Evolutionary conservation across 2,888 invertebrate genomes (phyloP), one percentile per base, ranked within the genome.

Genomic region (Dromius quadrimaculatus): DNA sequence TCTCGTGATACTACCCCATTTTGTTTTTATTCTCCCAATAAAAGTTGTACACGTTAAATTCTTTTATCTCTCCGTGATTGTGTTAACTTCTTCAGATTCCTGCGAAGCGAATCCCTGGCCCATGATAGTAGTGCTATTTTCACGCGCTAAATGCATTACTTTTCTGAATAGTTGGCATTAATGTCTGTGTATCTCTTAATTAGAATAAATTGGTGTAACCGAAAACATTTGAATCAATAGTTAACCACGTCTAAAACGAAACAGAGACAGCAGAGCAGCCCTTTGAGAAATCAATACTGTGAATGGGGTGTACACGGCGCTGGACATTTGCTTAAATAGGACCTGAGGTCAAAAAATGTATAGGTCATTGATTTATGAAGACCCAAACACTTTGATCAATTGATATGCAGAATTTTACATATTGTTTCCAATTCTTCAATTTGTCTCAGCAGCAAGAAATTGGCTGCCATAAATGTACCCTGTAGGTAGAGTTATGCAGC

Each of bases 201-300:
- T 54, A 54, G 28, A 54, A 54, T 54, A 54, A 54, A 54, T 54
- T 17, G 50, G 15, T 28, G 50, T 23, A 54, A 54, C 50, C 28
- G 50, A 54, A 54, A 54, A 54, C 50, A 54, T 54, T 54, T 54
- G 50, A 54, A 54, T 54, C 50, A 54, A 54, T 54, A 54, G 50
- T 54, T 54, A 54, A 54, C 50, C 50, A 54, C 50, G 50, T 3
- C 50, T 54, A 15, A 13, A 13, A 47, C n/a, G 11, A 54, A 41
- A 54, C 28, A 23, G 50, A 54, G 50, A 54, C 23, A 23, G 50
- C 23, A 54, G 15, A 28, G 13, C 50, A 54, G 28, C 28, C 50
- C 50, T 54, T 54, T 54, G 50, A 15, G 28, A 54, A 54, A 54
- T 54, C 50, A 54, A 54, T 54, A 54, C 50, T 15, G 15, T 15